Evolutionary conservation across 2,113 vertebrate genomes (phyloP).

Genomic region (Ailurus styani): DNA sequence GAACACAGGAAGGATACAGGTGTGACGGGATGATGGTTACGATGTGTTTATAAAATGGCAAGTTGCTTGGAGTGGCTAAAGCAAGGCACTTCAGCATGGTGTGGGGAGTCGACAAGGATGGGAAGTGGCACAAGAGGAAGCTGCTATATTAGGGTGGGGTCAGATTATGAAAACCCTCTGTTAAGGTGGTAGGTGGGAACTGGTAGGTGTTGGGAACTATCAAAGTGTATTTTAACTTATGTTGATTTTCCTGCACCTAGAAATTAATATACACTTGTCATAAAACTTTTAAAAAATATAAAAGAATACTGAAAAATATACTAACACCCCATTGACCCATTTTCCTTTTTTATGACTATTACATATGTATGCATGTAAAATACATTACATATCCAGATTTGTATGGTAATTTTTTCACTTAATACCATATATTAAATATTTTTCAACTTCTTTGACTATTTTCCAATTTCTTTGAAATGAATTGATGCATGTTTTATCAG

Average conservation of each 20-base stretch:
- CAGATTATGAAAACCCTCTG: neutral
- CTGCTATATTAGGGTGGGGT: neutral
- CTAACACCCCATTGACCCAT: neutral
- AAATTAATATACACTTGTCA: neutral
- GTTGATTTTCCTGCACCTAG: neutral
- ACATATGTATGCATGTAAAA: neutral
- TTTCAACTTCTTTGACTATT: neutral
- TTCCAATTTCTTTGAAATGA: neutral
- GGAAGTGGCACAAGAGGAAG: neutral
- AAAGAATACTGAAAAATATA: conserved; percentile 5
- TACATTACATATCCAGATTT: conserved; percentile 11
- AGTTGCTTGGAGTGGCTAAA: neutral
- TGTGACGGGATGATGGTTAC: fast-evolving
- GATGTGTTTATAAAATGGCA: neutral
- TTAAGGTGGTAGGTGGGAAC: too few relatives aligned
- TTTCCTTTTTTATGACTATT: neutral
- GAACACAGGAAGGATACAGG: neutral
- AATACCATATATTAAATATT: neutral
- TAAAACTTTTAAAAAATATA: conserved; percentile 22
- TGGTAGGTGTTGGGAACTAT: neutral
- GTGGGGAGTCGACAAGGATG: neutral
- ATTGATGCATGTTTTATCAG: neutral
- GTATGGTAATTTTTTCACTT: neutral
- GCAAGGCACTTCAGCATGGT: neutral
- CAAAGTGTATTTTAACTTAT: neutral